These are phyloP conservation scores for Venustoraphidia nigricollis DNA, from an alignment of 2,888 invertebrate genomes.

Conservation along the genomic window DNA sequence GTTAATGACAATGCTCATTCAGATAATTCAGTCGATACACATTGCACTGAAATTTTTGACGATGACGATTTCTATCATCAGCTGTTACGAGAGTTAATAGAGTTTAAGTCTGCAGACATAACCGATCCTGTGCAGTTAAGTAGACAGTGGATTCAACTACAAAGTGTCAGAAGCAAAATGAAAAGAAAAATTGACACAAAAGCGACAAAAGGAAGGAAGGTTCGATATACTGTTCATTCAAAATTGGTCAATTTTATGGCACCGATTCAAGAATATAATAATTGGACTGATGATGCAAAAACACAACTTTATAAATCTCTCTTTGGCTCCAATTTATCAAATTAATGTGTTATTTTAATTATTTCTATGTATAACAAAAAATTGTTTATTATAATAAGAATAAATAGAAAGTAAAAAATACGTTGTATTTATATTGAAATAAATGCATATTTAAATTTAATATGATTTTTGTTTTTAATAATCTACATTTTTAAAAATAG, in stretches of 20 bases:
- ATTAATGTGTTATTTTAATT: too few species aligned
- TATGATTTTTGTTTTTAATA: too few species aligned
- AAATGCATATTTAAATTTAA: too few species aligned
- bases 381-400: too few species aligned
- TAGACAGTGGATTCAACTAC: constrained; percentile 81
- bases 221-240: constrained; percentile 72
- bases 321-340: constrained; percentile 38
- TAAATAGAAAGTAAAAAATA: too few species aligned
- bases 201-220: constrained; percentile 87
- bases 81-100: constrained; percentile 78
- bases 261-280: constrained; percentile 41
- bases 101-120: constrained; percentile 71
- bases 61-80: constrained; percentile 97
- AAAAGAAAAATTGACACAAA: constrained; percentile 85
- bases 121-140: constrained; percentile 75
- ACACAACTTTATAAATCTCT: constrained; percentile 69
- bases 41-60: constrained; percentile 78
- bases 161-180: constrained; percentile 80
- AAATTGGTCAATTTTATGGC: constrained; percentile 87
- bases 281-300: constrained; percentile 65
- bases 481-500: too few species aligned
- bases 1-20: constrained; percentile 9
- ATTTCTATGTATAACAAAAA: too few species aligned
- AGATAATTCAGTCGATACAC: constrained; percentile 31
- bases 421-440: too few species aligned